phyloP scores from a whole-genome alignment of 2,888 invertebrate genomes.

The Idaea dimidiata region DNA sequence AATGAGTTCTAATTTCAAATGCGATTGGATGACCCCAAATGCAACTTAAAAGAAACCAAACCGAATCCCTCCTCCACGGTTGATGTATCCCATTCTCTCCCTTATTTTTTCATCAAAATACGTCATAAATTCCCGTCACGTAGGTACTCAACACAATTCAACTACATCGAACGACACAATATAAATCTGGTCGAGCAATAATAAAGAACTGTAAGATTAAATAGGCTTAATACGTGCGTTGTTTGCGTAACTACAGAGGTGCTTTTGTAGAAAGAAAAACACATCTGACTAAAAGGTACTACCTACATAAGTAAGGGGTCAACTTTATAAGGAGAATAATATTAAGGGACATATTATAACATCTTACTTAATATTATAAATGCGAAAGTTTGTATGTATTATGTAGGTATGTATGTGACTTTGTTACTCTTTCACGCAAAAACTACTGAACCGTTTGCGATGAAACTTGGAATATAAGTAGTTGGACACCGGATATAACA shows the following conservation, averaged over 20 bases:
- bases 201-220: constrained; percentile 16
- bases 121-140: constrained; percentile 12
- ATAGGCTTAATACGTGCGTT: not conserved
- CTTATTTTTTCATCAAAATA: not conserved
- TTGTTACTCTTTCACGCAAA: too few relatives aligned
- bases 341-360: too few relatives aligned
- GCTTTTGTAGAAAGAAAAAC: not conserved
- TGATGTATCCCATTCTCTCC: not conserved
- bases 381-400: too few relatives aligned
- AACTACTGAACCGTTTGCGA: too few relatives aligned
- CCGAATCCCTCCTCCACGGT: not conserved
- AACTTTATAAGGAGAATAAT: too few relatives aligned
- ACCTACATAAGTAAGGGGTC: too few relatives aligned
- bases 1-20: too few relatives aligned
- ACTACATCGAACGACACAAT: constrained; percentile 34
- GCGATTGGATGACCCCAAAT: not conserved
- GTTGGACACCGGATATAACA: too few relatives aligned
- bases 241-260: not conserved
- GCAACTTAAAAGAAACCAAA: not conserved
- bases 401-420: too few relatives aligned
- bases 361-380: too few relatives aligned
- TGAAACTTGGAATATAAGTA: too few relatives aligned
- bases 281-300: not conserved
- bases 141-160: constrained; percentile 19
- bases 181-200: constrained; percentile 36